Conservation (phyloP, 2,113 vertebrate genomes). For the Plotosus lineatus region DNA sequence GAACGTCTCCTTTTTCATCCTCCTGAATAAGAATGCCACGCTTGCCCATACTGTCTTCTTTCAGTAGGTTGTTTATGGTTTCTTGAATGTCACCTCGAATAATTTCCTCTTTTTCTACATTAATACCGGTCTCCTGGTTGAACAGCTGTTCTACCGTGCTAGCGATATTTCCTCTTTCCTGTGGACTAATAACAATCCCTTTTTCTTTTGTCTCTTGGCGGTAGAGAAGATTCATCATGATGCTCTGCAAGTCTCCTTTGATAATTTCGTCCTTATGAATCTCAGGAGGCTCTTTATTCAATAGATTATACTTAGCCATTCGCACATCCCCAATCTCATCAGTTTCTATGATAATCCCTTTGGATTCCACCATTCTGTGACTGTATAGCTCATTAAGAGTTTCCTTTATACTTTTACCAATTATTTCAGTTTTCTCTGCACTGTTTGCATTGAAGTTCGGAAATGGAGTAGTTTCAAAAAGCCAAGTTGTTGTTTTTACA, state of each 20-base stretch:
- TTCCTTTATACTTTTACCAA: conserved; percentile 85
- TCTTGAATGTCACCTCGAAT: conserved; percentile 82
- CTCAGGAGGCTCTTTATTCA: conserved; percentile 82
- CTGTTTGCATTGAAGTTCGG: conserved; percentile 80
- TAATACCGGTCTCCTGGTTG: conserved; percentile 72
- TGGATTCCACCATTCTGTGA: conserved; percentile 82
- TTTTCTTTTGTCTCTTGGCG: conserved; percentile 68
- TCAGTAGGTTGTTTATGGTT: conserved; percentile 82
- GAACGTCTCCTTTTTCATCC: conserved; percentile 87
- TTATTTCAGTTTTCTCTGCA: conserved; percentile 78
- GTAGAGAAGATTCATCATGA: conserved; percentile 85
- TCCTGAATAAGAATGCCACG: conserved; percentile 90
- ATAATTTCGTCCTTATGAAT: conserved; percentile 87
- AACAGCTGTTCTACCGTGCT: conserved; percentile 81
- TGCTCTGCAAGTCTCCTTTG: conserved; percentile 80
- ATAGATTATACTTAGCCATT: conserved; percentile 90
- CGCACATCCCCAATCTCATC: conserved; percentile 88
- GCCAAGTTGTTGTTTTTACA: conserved; percentile 87
- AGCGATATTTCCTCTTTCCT: conserved; percentile 84
- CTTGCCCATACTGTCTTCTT: conserved; percentile 69
- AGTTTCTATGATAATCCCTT: conserved; percentile 85
- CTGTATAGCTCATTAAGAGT: conserved; percentile 85
- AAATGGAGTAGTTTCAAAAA: conserved; percentile 90
- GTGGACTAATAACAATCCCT: conserved; percentile 77
- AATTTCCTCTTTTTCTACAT: conserved; percentile 81